Conservation (phyloP, 1,140 invertebrate species). For the Drosophila pandora region DNA sequence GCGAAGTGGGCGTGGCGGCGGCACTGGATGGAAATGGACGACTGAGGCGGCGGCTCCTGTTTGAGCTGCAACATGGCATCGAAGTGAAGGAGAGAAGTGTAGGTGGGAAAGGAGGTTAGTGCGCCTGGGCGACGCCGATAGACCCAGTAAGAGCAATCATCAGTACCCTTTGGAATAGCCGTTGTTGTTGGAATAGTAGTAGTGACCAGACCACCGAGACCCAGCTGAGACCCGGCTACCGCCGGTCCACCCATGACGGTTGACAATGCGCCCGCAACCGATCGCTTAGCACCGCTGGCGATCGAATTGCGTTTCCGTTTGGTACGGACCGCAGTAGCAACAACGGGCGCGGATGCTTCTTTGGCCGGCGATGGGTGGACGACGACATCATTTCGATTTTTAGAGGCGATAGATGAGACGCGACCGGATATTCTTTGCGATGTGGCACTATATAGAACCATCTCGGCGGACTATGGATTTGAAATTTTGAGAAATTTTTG, state of each 20-base stretch:
- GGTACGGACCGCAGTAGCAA: neutral
- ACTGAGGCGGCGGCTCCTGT: conserved; percentile 2
- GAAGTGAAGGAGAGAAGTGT: conserved; percentile 37
- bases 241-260: conserved; percentile 2
- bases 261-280: neutral
- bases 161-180: conserved; percentile 46
- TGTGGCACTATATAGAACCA: conserved; percentile 25
- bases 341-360: neutral
- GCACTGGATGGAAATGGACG: neutral
- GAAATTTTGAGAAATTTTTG: conserved; percentile 47
- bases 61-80: conserved; percentile 28
- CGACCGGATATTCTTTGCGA: conserved; percentile 16
- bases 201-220: conserved; percentile 18
- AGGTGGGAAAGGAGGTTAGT: conserved; percentile 55
- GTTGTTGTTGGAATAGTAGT: too few relatives aligned
- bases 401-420: neutral
- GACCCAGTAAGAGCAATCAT: conserved; percentile 20
- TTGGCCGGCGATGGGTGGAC: neutral
- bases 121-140: conserved; percentile 34
- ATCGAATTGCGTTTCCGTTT: neutral
- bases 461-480: conserved; percentile 18
- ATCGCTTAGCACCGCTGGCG: neutral
- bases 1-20: conserved; percentile 19
- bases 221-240: neutral
- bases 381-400: neutral